Percentiles rank a stretch among this genome's conserved stretches.
These are phyloP conservation scores for Aramus guarauna DNA, from an alignment of 2,113 vertebrate species.

Conservation along the genomic window DNA sequence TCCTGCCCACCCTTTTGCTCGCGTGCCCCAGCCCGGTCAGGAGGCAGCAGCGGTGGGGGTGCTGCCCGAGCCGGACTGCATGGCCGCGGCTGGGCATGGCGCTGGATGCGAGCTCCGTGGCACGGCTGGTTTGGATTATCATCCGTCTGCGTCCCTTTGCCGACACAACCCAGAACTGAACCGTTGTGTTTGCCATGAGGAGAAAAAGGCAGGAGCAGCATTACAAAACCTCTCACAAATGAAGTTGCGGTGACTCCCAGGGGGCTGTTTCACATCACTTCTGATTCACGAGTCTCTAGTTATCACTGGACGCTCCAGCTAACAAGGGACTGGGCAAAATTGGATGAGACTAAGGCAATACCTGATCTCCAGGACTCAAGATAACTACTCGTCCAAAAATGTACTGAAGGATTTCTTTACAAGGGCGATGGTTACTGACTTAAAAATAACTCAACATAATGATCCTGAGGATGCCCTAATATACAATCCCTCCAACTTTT, in stretches of 20 bases:
- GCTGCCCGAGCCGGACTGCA: not conserved
- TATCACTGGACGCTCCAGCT: not conserved
- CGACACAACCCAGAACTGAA: not conserved
- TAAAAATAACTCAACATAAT: not conserved
- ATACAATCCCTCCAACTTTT: not conserved
- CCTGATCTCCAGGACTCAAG: not conserved
- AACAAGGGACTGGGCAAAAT: not conserved
- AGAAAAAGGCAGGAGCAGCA: not conserved
- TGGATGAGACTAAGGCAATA: not conserved
- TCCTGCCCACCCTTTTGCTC: not conserved
- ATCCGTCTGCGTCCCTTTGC: not conserved
- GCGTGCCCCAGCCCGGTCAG: fast-evolving
- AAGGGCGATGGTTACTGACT: not conserved
- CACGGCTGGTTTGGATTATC: not conserved
- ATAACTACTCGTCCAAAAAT: not conserved
- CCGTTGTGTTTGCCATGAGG: not conserved
- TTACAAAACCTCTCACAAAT: not conserved
- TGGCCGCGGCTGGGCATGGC: not conserved
- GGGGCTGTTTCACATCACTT: not conserved
- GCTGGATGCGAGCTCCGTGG: not conserved
- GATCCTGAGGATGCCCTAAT: not conserved
- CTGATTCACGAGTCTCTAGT: not conserved
- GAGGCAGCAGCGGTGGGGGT: not conserved
- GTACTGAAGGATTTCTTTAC: not conserved
- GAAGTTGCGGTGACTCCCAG: not conserved